Evolutionary conservation across 1,140 invertebrate species (phyloP).

Genomic region (Babylonia areolata): DNA sequence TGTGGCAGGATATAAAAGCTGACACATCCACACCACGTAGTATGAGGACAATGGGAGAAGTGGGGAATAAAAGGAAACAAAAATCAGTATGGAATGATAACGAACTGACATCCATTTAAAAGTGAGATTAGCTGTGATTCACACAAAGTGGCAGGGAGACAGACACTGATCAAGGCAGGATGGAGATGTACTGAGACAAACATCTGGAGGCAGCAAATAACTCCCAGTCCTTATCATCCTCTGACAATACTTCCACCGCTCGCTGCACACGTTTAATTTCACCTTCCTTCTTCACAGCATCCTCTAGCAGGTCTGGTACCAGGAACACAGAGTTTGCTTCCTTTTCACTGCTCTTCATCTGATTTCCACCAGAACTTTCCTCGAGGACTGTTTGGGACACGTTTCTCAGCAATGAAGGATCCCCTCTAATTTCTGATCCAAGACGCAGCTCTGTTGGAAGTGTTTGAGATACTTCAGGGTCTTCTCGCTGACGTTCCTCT

Average conservation of each 20-base stretch:
- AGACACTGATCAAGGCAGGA: no score
- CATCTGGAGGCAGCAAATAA: slow-evolving; percentile 26
- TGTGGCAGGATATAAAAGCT: no score
- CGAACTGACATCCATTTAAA: no score
- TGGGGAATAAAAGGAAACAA: no score
- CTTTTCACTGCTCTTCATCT: not conserved
- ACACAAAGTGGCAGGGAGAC: no score
- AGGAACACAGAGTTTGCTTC: not conserved
- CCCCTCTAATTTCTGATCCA: not conserved
- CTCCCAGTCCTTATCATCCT: slow-evolving; percentile 31
- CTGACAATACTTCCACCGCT: not conserved
- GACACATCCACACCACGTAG: no score
- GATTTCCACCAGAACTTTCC: not conserved
- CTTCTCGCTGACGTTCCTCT: not conserved
- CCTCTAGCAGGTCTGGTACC: not conserved
- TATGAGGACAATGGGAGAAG: no score
- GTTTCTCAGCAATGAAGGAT: not conserved
- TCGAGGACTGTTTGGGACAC: not conserved
- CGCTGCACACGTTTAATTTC: slow-evolving; percentile 2
- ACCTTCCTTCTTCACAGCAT: not conserved
- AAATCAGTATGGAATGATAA: no score
- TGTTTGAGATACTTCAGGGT: not conserved
- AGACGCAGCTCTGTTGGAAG: no score
- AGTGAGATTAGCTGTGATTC: no score
- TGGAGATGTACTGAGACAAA: slow-evolving; percentile 23